Evolutionary conservation across 2,888 invertebrate species (phyloP).

Genomic region (Chrysina gloriosa): DNA sequence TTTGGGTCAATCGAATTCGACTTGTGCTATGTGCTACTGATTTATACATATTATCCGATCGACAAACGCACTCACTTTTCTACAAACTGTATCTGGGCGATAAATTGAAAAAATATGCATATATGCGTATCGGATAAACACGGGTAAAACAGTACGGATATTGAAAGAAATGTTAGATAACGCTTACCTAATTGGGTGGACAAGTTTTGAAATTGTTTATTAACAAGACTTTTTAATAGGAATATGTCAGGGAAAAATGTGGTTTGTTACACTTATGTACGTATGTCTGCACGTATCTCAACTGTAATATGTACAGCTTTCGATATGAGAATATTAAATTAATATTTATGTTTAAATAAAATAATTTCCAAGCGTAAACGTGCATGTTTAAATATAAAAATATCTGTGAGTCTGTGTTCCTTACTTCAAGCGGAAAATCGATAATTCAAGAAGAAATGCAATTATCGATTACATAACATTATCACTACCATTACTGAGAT

Average conservation of each 20-base stretch:
- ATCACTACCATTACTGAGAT: too few relatives aligned
- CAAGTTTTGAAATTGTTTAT: conserved; percentile 6
- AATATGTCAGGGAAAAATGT: neutral
- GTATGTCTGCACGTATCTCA: too few relatives aligned
- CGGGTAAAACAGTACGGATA: neutral
- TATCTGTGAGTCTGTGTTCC: too few relatives aligned
- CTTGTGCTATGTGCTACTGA: conserved; percentile 16
- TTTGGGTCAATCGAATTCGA: conserved; percentile 32
- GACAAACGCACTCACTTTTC: neutral
- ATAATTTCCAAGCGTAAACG: too few relatives aligned
- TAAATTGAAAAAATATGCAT: conserved; percentile 1
- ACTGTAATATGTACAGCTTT: too few relatives aligned
- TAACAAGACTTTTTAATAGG: neutral
- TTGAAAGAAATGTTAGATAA: conserved; percentile 10
- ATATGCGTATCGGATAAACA: neutral
- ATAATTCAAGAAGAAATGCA: too few relatives aligned
- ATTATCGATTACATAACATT: too few relatives aligned
- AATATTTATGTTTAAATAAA: too few relatives aligned
- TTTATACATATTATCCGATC: neutral
- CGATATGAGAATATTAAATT: too few relatives aligned
- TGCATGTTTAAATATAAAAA: too few relatives aligned
- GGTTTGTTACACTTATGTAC: too few relatives aligned
- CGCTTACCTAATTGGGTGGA: conserved; percentile 5
- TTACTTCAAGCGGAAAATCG: too few relatives aligned
- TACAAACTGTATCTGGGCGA: neutral